A percentile compares a stretch with the other conserved stretches of the same genome.
Conservation (phyloP, 2,113 vertebrate species). For the Cebus imitator region DNA sequence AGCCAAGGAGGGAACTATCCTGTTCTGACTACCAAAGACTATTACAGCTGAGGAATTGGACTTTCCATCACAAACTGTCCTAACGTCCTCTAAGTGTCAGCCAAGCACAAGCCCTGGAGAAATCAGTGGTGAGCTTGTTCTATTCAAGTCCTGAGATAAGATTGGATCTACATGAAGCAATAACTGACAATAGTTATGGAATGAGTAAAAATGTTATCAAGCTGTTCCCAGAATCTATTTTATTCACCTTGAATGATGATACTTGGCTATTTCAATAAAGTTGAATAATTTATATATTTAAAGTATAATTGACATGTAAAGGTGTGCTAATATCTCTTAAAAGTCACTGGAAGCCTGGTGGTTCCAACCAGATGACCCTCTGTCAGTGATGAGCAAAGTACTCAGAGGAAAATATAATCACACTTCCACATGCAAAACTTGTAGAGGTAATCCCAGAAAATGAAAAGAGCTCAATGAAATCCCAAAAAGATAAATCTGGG, state of each 20-base stretch:
- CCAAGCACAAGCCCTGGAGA: background rate
- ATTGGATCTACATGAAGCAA: background rate
- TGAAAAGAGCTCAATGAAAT: background rate
- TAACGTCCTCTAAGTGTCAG: background rate
- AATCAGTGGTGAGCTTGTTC: background rate
- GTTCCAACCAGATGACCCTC: background rate
- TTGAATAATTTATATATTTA: slow-evolving; percentile 9
- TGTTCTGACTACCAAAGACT: background rate
- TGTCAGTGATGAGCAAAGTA: background rate
- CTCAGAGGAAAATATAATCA: slow-evolving; percentile 33
- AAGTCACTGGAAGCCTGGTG: background rate
- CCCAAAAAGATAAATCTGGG: background rate
- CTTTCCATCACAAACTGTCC: background rate
- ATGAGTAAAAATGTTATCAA: background rate
- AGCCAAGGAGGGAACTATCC: background rate
- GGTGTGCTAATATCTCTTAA: background rate
- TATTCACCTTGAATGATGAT: background rate
- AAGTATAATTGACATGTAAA: background rate
- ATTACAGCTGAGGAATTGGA: background rate
- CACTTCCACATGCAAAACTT: background rate
- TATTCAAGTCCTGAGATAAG: background rate
- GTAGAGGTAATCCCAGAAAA: background rate
- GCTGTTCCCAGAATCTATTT: background rate
- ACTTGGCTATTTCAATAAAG: slow-evolving; percentile 5
- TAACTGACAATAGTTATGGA: background rate